phyloP scores from a whole-genome alignment of 2,888 invertebrate species.

The Eumerus sabulonum region DNA sequence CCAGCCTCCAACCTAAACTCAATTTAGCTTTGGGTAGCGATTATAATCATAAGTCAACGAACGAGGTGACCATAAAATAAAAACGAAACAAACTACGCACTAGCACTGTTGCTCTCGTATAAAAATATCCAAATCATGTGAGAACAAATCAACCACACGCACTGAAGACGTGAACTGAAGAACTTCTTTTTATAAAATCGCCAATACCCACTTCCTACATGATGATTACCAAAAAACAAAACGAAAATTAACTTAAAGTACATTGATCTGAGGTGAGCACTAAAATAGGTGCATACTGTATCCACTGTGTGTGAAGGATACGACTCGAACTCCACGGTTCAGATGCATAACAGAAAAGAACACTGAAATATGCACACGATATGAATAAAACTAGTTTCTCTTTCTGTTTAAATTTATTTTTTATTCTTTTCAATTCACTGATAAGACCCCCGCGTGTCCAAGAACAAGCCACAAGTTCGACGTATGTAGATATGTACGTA shows the following conservation, averaged over 20 bases:
- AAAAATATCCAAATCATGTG: constrained; percentile 38
- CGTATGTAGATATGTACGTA: constrained; percentile 5
- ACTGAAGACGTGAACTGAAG: constrained; percentile 19
- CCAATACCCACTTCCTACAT: not conserved
- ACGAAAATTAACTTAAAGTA: constrained; percentile 44
- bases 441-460: constrained; percentile 30
- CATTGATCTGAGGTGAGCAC: constrained; percentile 63
- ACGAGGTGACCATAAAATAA: not conserved
- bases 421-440: constrained; percentile 36
- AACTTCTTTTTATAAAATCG: constrained; percentile 25
- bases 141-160: constrained; percentile 22
- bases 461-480: constrained; percentile 15
- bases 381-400: constrained; percentile 38
- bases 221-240: not conserved
- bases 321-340: constrained; percentile 5
- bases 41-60: not conserved
- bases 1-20: not conserved
- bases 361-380: not conserved
- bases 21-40: not conserved
- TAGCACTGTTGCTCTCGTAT: not conserved
- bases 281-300: too few relatives aligned
- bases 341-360: constrained; percentile 7
- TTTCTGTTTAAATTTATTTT: constrained; percentile 19
- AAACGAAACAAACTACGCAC: constrained; percentile 1
- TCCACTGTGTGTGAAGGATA: constrained; percentile 5